phyloP scores from a whole-genome alignment of 2,888 invertebrate species.

The Villa cingulata region DNA sequence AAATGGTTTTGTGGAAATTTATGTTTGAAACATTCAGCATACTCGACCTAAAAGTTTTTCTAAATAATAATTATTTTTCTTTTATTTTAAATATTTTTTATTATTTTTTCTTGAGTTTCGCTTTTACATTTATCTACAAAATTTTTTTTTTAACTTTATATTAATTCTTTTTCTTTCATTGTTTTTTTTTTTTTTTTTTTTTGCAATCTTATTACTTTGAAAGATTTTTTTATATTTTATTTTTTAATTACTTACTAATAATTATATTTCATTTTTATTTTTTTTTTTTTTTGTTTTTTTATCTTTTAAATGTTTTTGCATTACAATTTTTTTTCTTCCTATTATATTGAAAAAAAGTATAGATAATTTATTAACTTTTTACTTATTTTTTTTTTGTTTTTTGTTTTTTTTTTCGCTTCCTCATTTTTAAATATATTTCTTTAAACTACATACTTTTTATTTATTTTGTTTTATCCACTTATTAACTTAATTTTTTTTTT shows the following conservation, averaged over 20 bases:
- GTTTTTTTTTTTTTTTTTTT: not conserved
- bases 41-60: no score
- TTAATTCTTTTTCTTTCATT: conserved; percentile 4
- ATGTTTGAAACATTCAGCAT: no score
- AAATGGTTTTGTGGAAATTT: no score
- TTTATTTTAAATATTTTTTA: conserved; percentile 8
- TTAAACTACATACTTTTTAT: not conserved
- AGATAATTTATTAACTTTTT: no score
- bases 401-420: not conserved
- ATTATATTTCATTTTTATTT: not conserved
- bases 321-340: no score
- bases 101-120: conserved; percentile 12
- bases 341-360: no score
- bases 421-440: not conserved
- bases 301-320: no score
- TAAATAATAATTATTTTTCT: no score
- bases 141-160: conserved; percentile 8
- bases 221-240: not conserved
- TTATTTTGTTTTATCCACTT: not conserved
- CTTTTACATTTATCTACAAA: conserved; percentile 16
- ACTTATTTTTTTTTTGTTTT: not conserved
- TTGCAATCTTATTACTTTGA: conserved; percentile 2
- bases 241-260: not conserved
- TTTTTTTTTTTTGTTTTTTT: not conserved
- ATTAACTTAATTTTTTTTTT: not conserved